A percentile compares a stretch with the other conserved stretches of the same genome.
Evolutionary conservation across 2,888 invertebrate species (phyloP).

Genomic region (Aspidapion aeneum): DNA sequence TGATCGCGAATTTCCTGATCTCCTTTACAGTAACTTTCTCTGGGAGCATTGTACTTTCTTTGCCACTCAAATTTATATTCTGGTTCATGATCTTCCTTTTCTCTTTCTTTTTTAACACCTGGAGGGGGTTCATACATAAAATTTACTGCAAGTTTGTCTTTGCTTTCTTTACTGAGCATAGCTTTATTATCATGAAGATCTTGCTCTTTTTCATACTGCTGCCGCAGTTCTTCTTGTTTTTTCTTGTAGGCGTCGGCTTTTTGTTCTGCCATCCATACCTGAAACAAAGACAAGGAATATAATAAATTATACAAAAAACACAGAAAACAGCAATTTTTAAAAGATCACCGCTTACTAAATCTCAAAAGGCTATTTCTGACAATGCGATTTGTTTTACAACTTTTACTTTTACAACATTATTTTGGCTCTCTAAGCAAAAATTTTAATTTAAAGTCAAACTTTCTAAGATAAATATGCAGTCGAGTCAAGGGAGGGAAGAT

Average conservation of each 20-base stretch:
- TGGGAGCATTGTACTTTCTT: slow-evolving; percentile 96
- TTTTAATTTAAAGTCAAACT: too few species aligned
- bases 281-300: slow-evolving; percentile 22
- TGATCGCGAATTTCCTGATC: slow-evolving; percentile 97
- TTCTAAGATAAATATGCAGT: too few species aligned
- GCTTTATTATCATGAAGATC: slow-evolving; percentile 97
- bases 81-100: slow-evolving; percentile 89
- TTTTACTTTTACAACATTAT: too few species aligned
- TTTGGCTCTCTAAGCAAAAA: too few species aligned
- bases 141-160: slow-evolving; percentile 95
- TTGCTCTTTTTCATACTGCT: slow-evolving; percentile 98
- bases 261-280: slow-evolving; percentile 99
- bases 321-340: too few species aligned
- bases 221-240: slow-evolving; percentile 93
- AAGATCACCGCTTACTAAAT: too few species aligned
- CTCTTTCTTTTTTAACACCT: slow-evolving; percentile 88
- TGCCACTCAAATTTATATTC: slow-evolving; percentile 99
- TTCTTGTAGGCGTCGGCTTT: slow-evolving; percentile 96
- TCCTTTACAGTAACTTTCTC: slow-evolving; percentile 97
- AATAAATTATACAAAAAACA: too few species aligned
- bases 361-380: too few species aligned
- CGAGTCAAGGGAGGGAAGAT: too few species aligned
- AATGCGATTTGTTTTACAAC: too few species aligned
- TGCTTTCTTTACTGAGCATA: slow-evolving; percentile 95
- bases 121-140: slow-evolving; percentile 99